phyloP scores from a whole-genome alignment of 2,797 vertebrate species.

The Alcedo quadribrachys region DNA sequence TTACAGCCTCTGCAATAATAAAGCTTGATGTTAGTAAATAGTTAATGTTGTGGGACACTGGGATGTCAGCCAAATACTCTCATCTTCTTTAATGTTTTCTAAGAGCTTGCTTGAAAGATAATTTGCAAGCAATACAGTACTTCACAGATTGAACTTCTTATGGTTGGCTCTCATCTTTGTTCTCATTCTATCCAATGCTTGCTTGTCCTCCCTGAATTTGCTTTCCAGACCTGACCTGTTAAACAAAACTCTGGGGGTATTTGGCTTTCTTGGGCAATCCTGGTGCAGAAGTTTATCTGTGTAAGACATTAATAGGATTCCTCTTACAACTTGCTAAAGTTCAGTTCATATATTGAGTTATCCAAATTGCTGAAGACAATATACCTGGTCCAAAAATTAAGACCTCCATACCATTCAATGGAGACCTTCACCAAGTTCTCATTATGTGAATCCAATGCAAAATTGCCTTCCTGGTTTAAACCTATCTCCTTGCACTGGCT shows the following conservation, averaged over 20 bases:
- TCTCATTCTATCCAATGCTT: neutral
- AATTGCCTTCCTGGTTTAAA: neutral
- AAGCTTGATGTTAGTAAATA: constrained; percentile 68
- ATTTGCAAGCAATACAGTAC: constrained; percentile 53
- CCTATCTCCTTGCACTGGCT: neutral
- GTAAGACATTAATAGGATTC: neutral
- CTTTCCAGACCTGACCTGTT: neutral
- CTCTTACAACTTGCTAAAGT: neutral
- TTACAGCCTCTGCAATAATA: constrained; percentile 48
- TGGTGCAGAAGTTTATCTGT: neutral
- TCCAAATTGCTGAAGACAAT: neutral
- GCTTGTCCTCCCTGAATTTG: constrained; percentile 1
- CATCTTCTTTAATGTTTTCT: constrained; percentile 67
- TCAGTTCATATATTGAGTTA: neutral
- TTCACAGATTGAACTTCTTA: constrained; percentile 44
- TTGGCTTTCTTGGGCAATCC: neutral
- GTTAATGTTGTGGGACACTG: constrained; percentile 65
- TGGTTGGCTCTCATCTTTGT: constrained; percentile 1
- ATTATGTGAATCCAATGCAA: neutral
- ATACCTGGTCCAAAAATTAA: neutral
- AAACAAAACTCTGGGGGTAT: too few species aligned
- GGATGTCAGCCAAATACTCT: constrained; percentile 63
- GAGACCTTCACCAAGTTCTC: neutral
- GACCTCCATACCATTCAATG: neutral
- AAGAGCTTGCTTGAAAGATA: constrained; percentile 62